Conservation (phyloP, 2,888 invertebrate genomes). For the Erebia palarica region DNA sequence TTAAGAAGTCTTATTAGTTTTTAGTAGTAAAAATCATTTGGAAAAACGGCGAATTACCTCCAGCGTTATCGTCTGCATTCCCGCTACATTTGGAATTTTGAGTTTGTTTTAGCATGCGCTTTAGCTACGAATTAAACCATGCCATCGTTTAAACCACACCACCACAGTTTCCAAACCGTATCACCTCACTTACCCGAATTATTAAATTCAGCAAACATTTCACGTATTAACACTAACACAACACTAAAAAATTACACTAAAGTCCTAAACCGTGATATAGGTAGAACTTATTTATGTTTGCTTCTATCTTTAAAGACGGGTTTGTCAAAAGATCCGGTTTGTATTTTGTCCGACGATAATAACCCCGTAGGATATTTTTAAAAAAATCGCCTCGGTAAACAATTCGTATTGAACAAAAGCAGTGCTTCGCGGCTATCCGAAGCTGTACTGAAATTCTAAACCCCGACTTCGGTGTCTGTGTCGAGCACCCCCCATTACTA, state of each 20-base stretch:
- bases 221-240: constrained; percentile 45
- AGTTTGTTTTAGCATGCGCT: constrained; percentile 60
- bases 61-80: constrained; percentile 46
- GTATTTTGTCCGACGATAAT: constrained; percentile 44
- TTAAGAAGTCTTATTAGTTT: constrained; percentile 8
- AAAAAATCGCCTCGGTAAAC: constrained; percentile 74
- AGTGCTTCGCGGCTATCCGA: constrained; percentile 80
- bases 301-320: constrained; percentile 28
- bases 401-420: constrained; percentile 78
- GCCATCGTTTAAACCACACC: constrained; percentile 72
- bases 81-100: constrained; percentile 45
- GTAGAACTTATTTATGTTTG: constrained; percentile 36
- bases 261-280: constrained; percentile 42
- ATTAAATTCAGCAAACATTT: constrained; percentile 49
- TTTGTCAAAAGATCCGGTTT: constrained; percentile 46
- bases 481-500: constrained; percentile 81
- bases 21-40: constrained; percentile 16
- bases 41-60: constrained; percentile 23
- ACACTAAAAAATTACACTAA: constrained; percentile 39
- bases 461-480: constrained; percentile 80
- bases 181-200: constrained; percentile 76
- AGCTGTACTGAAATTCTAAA: constrained; percentile 83
- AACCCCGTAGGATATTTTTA: constrained; percentile 57
- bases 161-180: constrained; percentile 67
- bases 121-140: constrained; percentile 56